Evolutionary conservation across 2,797 vertebrate genomes (phyloP).

Genomic region (Dendrocincla tyrannina): DNA sequence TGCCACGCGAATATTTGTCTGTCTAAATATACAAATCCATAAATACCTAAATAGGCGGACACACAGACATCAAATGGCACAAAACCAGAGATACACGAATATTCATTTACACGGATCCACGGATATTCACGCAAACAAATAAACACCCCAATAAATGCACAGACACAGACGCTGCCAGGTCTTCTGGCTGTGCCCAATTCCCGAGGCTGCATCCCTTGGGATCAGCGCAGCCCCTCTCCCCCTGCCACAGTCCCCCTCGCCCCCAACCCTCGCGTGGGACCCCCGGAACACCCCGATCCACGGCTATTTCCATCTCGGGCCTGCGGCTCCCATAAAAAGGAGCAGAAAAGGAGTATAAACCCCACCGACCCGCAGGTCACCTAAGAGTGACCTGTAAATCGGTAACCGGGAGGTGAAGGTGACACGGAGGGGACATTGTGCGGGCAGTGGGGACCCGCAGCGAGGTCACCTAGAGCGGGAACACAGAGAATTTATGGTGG

Average conservation of each 20-base stretch:
- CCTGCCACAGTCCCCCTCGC: background rate
- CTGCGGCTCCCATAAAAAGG: background rate
- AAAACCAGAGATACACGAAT: background rate
- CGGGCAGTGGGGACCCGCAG: background rate
- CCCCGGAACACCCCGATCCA: background rate
- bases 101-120: rapidly evolving
- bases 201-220: background rate
- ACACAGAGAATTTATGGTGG: rapidly evolving
- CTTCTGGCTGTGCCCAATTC: background rate
- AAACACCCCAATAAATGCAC: background rate
- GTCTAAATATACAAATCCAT: no score
- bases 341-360: rapidly evolving
- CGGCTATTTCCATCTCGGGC: rapidly evolving
- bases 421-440: background rate
- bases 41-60: no score
- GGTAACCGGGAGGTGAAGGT: background rate
- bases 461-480: rapidly evolving
- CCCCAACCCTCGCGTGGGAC: background rate
- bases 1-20: background rate
- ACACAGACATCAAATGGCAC: rapidly evolving
- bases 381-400: rapidly evolving
- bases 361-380: background rate
- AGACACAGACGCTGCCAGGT: background rate
- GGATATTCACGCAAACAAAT: no score
- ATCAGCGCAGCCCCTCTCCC: rapidly evolving